Base-by-base conservation (phyloP, 1,140 invertebrate species). In the Phymorhynchus buccinoides region DNA sequence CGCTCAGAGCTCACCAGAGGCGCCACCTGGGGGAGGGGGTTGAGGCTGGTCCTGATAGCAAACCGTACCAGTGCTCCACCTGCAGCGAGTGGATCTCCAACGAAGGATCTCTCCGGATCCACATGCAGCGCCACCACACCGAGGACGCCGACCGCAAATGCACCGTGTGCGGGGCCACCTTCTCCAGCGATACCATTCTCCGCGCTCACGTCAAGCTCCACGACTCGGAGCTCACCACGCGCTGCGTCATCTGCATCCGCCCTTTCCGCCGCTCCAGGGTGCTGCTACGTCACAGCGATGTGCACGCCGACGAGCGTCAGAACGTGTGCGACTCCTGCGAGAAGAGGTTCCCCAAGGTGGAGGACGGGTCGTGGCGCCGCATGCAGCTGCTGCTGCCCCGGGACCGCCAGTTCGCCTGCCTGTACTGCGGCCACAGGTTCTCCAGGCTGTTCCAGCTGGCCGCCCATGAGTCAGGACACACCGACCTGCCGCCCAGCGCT, bases 311-410 rank as follows among this genome's bases (percentile, higher is more conserved):
- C 27, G 77, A 79, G 42, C 77, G 77, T 32, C 77, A 52, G 22
- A 79, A 79, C 77, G 77, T 79, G 42, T 79, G 77, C 77, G 77
- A 79, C 77, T 32, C 77, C 27, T 79, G 77, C 77, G 77, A 79
- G 77, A 35, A 39, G 77, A 41, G 77, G 27, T 79, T 79, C 77
- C 77, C 77, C 27, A 79, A 79, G 77, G 77, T 79, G 27, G 42
- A 22, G 22, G 77, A 52, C 44, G 42, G 77, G 30, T 48, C 77
- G 14, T 79, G 77, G 77, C 77, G 77, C 41, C 77, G 77, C 42
- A 52, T 52, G 42, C 77, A 56, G 42, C 41, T 79, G 77, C 77
- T 79, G 41, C 42, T 79, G 44, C 77, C 77, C 77, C 27, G 32
- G 27, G 77, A 79, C 42, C 41, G 44, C 27, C 42, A 35, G 42